Conservation (phyloP, 2,888 invertebrate genomes). For the Isoperla grammatica region DNA sequence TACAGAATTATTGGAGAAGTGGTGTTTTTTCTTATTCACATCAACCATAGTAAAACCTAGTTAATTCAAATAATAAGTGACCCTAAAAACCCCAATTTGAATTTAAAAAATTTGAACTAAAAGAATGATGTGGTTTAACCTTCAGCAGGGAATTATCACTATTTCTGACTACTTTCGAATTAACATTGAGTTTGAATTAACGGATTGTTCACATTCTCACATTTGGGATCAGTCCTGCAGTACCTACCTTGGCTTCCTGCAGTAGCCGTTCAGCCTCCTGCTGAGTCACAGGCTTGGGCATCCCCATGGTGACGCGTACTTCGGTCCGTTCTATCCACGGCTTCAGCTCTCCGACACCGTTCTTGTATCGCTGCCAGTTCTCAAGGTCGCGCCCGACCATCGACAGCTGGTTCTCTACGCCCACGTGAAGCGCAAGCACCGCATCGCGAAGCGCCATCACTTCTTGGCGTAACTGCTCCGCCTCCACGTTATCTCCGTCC, state of each 20-base stretch:
- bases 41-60: too few relatives aligned
- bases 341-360: constrained; percentile 69
- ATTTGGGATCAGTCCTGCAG: too few relatives aligned
- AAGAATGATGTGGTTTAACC: too few relatives aligned
- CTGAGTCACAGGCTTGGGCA: constrained; percentile 69
- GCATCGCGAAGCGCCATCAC: constrained; percentile 68
- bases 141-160: too few relatives aligned
- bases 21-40: too few relatives aligned
- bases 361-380: constrained; percentile 81
- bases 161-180: too few relatives aligned
- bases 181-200: too few relatives aligned
- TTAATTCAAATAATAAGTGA: too few relatives aligned
- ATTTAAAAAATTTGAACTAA: too few relatives aligned
- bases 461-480: constrained; percentile 67
- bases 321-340: constrained; percentile 89
- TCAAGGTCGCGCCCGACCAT: constrained; percentile 71
- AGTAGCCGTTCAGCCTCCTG: constrained; percentile 77
- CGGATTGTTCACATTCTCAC: too few relatives aligned
- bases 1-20: too few relatives aligned
- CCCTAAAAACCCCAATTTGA: too few relatives aligned
- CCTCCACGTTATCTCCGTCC: constrained; percentile 62
- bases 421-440: constrained; percentile 68
- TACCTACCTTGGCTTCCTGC: constrained; percentile 54
- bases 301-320: constrained; percentile 62
- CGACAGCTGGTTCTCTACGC: constrained; percentile 69